phyloP scores from a whole-genome alignment of 2,888 invertebrate genomes.

The Ecliptopera silaceata region DNA sequence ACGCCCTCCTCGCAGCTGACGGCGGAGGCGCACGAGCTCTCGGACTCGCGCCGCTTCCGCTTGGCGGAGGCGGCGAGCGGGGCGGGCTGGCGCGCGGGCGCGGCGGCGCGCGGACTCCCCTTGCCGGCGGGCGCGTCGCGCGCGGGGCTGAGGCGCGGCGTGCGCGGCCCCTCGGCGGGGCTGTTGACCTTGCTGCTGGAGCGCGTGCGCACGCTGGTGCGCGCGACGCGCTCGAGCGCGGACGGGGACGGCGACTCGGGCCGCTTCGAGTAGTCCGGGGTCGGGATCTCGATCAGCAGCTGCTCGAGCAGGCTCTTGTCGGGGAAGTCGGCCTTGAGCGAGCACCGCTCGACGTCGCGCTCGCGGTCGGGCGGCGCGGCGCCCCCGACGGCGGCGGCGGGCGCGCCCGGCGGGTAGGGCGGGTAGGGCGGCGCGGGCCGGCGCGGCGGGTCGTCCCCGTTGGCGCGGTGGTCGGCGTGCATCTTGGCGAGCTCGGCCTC shows the following conservation, averaged over 20 bases:
- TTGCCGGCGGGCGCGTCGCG: slow-evolving; percentile 54
- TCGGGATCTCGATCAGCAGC: slow-evolving; percentile 92
- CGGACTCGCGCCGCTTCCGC: slow-evolving; percentile 91
- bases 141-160: slow-evolving; percentile 73
- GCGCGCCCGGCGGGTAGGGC: slow-evolving; percentile 27
- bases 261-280: slow-evolving; percentile 78
- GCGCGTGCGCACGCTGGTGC: slow-evolving; percentile 85
- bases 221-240: slow-evolving; percentile 69
- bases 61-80: slow-evolving; percentile 71
- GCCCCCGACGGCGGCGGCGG: slow-evolving; percentile 28
- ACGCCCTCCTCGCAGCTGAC: slow-evolving; percentile 83
- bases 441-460: slow-evolving; percentile 63
- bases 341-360: slow-evolving; percentile 65
- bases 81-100: slow-evolving; percentile 72
- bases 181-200: slow-evolving; percentile 87
- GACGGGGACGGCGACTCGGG: slow-evolving; percentile 76
- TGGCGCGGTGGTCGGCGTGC: slow-evolving; percentile 76
- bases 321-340: slow-evolving; percentile 74
- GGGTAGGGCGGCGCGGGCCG: slow-evolving; percentile 45
- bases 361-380: slow-evolving; percentile 40
- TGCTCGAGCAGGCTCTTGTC: slow-evolving; percentile 88
- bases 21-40: slow-evolving; percentile 87
- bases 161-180: slow-evolving; percentile 82
- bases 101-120: slow-evolving; percentile 53
- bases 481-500: slow-evolving; percentile 88